Evolutionary conservation across 2,888 invertebrate species (phyloP).

Genomic region (Trachelus iudaicus): DNA sequence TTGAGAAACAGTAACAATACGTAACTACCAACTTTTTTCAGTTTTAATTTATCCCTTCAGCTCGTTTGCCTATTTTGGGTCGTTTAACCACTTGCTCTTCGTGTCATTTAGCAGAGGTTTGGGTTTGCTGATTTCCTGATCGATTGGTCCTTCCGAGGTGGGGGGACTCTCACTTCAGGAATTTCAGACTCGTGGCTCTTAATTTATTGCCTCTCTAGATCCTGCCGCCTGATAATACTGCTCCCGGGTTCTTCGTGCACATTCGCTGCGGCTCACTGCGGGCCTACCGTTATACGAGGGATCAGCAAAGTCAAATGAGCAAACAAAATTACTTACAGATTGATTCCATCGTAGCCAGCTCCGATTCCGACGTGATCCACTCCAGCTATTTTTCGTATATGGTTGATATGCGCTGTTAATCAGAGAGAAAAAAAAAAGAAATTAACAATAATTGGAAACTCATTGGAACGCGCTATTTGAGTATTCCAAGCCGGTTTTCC

Average conservation of each 20-base stretch:
- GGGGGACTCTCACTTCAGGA: background rate
- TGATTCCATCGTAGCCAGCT: slow-evolving; percentile 90
- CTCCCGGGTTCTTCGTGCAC: background rate
- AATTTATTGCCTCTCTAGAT: background rate
- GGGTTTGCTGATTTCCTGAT: background rate
- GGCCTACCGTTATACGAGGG: background rate
- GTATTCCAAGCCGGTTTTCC: background rate
- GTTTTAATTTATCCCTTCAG: background rate
- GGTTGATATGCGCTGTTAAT: slow-evolving; percentile 88
- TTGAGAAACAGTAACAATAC: background rate
- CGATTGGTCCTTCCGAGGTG: background rate
- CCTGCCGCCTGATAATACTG: background rate
- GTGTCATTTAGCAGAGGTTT: background rate
- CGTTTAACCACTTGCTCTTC: background rate
- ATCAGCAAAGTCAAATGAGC: background rate
- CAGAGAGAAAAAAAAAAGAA: slow-evolving; percentile 7
- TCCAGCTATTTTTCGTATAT: slow-evolving; percentile 86
- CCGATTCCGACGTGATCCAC: slow-evolving; percentile 90
- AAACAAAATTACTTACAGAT: slow-evolving; percentile 78
- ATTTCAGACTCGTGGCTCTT: background rate
- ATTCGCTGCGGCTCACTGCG: background rate
- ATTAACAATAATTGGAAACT: background rate
- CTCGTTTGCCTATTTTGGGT: background rate
- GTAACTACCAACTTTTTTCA: background rate
- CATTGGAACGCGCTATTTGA: background rate